Evolutionary conservation across 2,797 vertebrate genomes (phyloP).

Genomic region (Gallirallus australis): DNA sequence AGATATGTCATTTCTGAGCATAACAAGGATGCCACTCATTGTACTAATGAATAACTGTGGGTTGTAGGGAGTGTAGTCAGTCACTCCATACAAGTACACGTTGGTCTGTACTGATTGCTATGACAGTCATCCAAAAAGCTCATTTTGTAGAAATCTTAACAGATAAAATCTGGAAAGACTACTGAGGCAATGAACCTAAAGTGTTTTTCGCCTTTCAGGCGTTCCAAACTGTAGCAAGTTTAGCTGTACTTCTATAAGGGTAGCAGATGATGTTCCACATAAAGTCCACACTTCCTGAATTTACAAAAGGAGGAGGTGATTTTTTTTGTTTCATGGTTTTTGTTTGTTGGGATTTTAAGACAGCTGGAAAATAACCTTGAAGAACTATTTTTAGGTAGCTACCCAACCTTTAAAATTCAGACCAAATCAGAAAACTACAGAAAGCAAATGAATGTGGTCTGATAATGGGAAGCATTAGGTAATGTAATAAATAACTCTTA

Average conservation of each 20-base stretch:
- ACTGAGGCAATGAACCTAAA: background rate
- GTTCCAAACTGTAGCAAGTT: background rate
- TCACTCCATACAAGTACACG: accelerated
- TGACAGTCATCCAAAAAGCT: background rate
- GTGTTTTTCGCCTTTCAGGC: background rate
- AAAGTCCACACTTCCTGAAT: background rate
- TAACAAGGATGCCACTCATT: background rate
- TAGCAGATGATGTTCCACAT: background rate
- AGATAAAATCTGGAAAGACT: background rate
- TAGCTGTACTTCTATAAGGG: background rate
- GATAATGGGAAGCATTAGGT: background rate
- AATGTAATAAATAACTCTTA: background rate
- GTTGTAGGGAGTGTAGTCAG: background rate
- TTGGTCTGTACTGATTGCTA: background rate
- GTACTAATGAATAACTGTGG: accelerated
- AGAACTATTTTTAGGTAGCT: background rate
- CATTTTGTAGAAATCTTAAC: background rate
- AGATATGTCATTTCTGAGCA: background rate
- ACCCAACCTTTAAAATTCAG: background rate
- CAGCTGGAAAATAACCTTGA: background rate
- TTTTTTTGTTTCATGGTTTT: background rate
- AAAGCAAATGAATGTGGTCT: background rate
- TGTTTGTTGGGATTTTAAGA: background rate
- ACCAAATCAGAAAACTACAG: background rate
- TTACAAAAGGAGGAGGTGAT: background rate